Base-by-base conservation (phyloP, 1,140 invertebrate genomes). In the Papilio helenus region DNA sequence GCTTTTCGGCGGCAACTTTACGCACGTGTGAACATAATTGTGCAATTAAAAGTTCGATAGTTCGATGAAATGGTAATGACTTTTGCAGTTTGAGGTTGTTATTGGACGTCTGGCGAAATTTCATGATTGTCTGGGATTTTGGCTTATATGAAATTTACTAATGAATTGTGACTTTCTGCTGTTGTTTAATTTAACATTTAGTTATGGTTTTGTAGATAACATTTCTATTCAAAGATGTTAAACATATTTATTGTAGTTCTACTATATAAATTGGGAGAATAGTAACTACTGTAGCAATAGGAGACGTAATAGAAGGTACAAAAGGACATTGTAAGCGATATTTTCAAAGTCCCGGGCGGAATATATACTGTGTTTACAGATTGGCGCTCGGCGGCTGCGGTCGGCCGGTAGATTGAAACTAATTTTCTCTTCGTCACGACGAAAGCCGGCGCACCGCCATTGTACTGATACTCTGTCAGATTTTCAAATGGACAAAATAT, bases 371-470 rank as follows among this genome's bases (percentile, higher is more conserved):
- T 82, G 79, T 84, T 84, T 83, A 82, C 77, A 88, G 86, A 88
- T 86, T 88, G 84, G 80, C 80, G 81, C 84, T 87, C 84, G 89
- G 89, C 85, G 80, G 72, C 76, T 84, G 88, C 79, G 89, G 89
- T 86, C 81, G 81, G 83, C 79, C 81, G 80, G 82, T 85, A 86
- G 85, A 87, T 89, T 89, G 87, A 89, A 93, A 93, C 89, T 92
- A 92, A 93, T 93, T 93, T 92, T 92, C 88, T 87, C 80, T 84
- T 83, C 87, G 90, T 91, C 89, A 89, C 85, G 80, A 85, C 71
- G 87, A 83, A 82, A 83, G 81, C 81, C 80, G 82, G 85, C 81
- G 74, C 79, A 73, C 72, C 81, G 83, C 83, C 71, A 84, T 86
- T 85, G 84, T 86, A 79, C 72, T 80, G 86, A 79, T 83, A 85